A percentile compares a stretch with the other conserved stretches of the same genome.
Conservation (phyloP, 2,888 invertebrate species). For the Tetheella fluctuosa region DNA sequence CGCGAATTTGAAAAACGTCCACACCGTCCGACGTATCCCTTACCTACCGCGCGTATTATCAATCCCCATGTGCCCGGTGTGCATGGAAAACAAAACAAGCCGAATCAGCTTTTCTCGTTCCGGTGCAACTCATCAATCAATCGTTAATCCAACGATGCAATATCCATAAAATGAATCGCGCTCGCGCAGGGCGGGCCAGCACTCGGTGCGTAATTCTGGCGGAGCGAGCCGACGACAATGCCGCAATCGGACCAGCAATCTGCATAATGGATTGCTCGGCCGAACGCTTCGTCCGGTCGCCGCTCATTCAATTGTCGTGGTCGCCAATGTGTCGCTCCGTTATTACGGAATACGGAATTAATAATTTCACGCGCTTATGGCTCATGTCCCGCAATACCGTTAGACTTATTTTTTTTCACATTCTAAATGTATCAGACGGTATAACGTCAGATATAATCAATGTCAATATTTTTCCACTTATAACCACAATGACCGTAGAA, state of each 20-base stretch:
- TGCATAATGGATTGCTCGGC: constrained; percentile 83
- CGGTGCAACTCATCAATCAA: constrained; percentile 71
- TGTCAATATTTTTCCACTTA: background rate
- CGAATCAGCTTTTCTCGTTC: constrained; percentile 55
- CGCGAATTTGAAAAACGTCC: constrained; percentile 10
- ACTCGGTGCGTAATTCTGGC: constrained; percentile 64
- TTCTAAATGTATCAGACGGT: background rate
- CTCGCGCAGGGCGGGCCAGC: constrained; percentile 38
- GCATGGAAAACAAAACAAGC: constrained; percentile 45
- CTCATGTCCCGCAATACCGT: background rate
- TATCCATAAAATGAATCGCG: constrained; percentile 68
- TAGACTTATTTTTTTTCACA: background rate
- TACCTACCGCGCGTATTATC: constrained; percentile 22
- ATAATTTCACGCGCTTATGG: constrained; percentile 64
- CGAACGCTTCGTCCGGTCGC: constrained; percentile 76
- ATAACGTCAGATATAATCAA: background rate
- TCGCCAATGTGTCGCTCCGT: constrained; percentile 75
- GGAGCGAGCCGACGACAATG: constrained; percentile 76
- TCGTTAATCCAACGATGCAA: constrained; percentile 73
- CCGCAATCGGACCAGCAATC: constrained; percentile 81
- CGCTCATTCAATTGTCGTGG: constrained; percentile 82
- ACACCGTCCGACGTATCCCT: constrained; percentile 14
- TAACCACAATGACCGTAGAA: background rate
- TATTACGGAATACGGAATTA: constrained; percentile 78
- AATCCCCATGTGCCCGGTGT: constrained; percentile 20